These are phyloP conservation scores for Drosophila infuscata DNA, from an alignment of 2,888 invertebrate genomes.

Conservation along the genomic window DNA sequence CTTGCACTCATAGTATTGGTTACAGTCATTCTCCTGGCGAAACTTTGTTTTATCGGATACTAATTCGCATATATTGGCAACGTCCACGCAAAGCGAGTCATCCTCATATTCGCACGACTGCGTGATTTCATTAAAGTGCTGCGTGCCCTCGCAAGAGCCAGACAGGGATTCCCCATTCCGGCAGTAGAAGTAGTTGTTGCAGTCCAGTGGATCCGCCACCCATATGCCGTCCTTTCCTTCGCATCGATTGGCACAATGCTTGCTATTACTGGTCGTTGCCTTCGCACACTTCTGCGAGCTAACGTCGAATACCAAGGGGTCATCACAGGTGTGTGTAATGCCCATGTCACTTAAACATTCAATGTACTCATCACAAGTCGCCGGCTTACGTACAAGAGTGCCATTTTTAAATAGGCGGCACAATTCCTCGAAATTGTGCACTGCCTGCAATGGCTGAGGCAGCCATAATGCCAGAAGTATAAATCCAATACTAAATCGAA, in stretches of 20 bases:
- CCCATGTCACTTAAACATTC: conserved; percentile 58
- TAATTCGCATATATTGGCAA: conserved; percentile 77
- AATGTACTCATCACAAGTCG: conserved; percentile 77
- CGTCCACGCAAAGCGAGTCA: conserved; percentile 67
- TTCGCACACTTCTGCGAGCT: conserved; percentile 58
- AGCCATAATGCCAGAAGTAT: conserved; percentile 40
- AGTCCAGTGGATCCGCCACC: conserved; percentile 72
- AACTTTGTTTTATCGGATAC: conserved; percentile 66
- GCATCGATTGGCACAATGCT: conserved; percentile 75
- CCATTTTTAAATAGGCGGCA: conserved; percentile 73
- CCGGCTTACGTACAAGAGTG: conserved; percentile 72
- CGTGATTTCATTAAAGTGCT: conserved; percentile 66
- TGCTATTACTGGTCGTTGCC: conserved; percentile 35
- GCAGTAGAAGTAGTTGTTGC: conserved; percentile 76
- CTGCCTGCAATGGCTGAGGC: conserved; percentile 16
- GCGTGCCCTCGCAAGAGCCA: conserved; percentile 53
- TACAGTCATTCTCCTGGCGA: conserved; percentile 69
- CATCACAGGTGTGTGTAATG: conserved; percentile 45
- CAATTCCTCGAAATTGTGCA: conserved; percentile 43
- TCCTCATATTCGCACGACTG: conserved; percentile 69
- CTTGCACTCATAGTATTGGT: conserved; percentile 73
- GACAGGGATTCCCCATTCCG: conserved; percentile 35
- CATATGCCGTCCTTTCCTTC: conserved; percentile 54
- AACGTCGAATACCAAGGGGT: conserved; percentile 53
- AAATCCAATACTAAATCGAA: conserved; percentile 29